phyloP scores from a whole-genome alignment of 1,140 invertebrate species.

The Leucophenga varia region DNA sequence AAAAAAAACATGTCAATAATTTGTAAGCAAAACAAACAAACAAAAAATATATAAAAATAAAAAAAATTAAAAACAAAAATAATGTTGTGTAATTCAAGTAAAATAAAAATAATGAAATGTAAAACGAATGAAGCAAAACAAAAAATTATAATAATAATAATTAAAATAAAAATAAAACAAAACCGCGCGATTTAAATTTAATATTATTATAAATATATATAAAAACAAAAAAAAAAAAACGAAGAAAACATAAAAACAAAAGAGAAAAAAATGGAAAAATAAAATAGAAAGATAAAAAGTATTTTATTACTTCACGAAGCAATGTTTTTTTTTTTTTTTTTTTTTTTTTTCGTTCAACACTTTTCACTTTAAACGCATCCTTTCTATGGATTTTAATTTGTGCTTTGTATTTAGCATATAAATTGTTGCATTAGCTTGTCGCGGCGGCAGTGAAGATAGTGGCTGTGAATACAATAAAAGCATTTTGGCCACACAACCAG shows the following conservation, averaged over 20 bases:
- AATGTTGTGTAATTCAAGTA: constrained; percentile 53
- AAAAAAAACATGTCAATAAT: constrained; percentile 44
- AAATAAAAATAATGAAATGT: constrained; percentile 28
- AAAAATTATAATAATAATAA: constrained; percentile 26
- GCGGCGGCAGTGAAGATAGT: constrained; percentile 90
- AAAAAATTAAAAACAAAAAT: constrained; percentile 38
- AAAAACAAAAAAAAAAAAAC: constrained; percentile 26
- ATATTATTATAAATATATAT: constrained; percentile 43
- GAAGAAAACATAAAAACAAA: constrained; percentile 6
- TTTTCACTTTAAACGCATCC: not conserved
- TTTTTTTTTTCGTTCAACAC: no score
- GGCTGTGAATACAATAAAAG: constrained; percentile 72
- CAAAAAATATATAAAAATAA: constrained; percentile 14
- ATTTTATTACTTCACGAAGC: not conserved
- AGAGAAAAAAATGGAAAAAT: constrained; percentile 12
- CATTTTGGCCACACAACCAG: constrained; percentile 80
- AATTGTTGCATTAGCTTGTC: constrained; percentile 57
- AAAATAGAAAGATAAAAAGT: constrained; percentile 13
- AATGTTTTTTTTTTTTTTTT: constrained; percentile 1
- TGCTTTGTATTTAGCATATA: not conserved
- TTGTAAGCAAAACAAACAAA: constrained; percentile 36
- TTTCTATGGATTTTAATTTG: not conserved
- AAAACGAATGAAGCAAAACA: constrained; percentile 8
- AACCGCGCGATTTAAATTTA: constrained; percentile 48
- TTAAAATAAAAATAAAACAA: constrained; percentile 21